Conservation (phyloP, 2,888 invertebrate genomes). For the Ptilodon capucinus region DNA sequence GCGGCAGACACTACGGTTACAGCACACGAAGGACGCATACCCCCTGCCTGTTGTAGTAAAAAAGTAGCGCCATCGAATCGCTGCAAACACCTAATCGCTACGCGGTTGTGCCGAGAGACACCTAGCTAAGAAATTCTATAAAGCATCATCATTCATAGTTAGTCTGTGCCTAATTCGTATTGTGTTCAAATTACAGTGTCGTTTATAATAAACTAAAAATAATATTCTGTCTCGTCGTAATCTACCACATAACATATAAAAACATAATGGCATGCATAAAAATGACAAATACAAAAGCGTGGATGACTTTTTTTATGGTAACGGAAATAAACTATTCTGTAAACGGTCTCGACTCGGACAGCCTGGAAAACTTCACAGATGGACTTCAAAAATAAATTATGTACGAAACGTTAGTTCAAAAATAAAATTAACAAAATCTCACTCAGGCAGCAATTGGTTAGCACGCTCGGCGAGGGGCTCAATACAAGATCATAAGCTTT, state of each 20-base stretch:
- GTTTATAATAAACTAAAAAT: slow-evolving; percentile 45
- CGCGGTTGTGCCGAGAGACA: slow-evolving; percentile 44
- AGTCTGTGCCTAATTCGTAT: slow-evolving; percentile 63
- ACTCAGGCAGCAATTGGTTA: slow-evolving; percentile 83
- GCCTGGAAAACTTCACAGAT: slow-evolving; percentile 45
- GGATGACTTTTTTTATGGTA: slow-evolving; percentile 36
- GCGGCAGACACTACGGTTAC: slow-evolving; percentile 38
- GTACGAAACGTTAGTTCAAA: slow-evolving; percentile 63
- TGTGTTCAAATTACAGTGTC: slow-evolving; percentile 68
- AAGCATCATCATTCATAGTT: slow-evolving; percentile 62
- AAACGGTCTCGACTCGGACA: slow-evolving; percentile 33
- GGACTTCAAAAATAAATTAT: slow-evolving; percentile 82
- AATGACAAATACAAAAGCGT: slow-evolving; percentile 59
- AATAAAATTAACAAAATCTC: slow-evolving; percentile 63
- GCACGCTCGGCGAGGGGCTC: slow-evolving; percentile 65
- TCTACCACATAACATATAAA: slow-evolving; percentile 56
- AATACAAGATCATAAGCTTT: slow-evolving; percentile 50
- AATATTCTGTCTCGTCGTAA: slow-evolving; percentile 50
- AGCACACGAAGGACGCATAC: slow-evolving; percentile 34
- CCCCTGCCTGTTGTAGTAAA: slow-evolving; percentile 79
- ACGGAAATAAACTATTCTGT: slow-evolving; percentile 32
- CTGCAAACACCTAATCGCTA: slow-evolving; percentile 43
- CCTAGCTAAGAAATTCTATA: slow-evolving; percentile 54
- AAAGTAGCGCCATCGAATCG: slow-evolving; percentile 75
- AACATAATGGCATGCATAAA: slow-evolving; percentile 74